Conservation (phyloP, 2,113 vertebrate species). For the Sander vitreus region DNA sequence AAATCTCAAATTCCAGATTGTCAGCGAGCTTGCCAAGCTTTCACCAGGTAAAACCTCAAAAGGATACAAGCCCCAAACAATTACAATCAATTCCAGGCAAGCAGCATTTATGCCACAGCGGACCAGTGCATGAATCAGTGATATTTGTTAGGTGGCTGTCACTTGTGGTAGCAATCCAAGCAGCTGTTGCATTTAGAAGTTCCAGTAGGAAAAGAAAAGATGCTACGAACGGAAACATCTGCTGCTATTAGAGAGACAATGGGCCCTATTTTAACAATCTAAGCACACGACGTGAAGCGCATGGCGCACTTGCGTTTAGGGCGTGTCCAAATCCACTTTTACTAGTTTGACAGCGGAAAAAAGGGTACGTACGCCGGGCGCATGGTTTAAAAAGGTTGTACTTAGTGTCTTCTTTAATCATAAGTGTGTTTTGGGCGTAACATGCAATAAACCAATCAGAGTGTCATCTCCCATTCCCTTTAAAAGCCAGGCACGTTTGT, state of each 20-base stretch:
- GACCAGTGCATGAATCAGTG: constrained; percentile 43
- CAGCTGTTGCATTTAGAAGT: constrained; percentile 55
- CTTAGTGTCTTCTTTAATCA: too few species aligned
- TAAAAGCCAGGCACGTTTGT: too few species aligned
- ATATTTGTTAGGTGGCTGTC: constrained; percentile 55
- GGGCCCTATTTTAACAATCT: too few species aligned
- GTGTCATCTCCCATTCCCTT: too few species aligned
- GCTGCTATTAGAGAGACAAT: constrained; percentile 41
- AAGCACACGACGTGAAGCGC: too few species aligned
- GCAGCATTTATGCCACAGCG: constrained; percentile 20
- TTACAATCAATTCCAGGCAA: constrained; percentile 51
- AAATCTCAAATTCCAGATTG: constrained; percentile 44
- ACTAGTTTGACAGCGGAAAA: too few species aligned
- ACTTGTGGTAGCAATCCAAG: constrained; percentile 50
- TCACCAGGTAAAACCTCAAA: constrained; percentile 41
- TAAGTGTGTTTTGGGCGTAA: too few species aligned
- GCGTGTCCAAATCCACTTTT: too few species aligned
- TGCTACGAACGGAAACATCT: constrained; percentile 36
- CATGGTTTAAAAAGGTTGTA: too few species aligned
- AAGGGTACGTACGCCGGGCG: too few species aligned
- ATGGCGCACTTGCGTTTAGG: too few species aligned
- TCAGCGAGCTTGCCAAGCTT: constrained; percentile 30
- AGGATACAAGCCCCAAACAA: constrained; percentile 49
- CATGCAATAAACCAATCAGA: too few species aligned
- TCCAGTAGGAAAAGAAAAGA: constrained; percentile 28